Evolutionary conservation across 2,113 vertebrate species (phyloP), one percentile per base, ranked within the genome.

Genomic region (Dipodomys merriami): DNA sequence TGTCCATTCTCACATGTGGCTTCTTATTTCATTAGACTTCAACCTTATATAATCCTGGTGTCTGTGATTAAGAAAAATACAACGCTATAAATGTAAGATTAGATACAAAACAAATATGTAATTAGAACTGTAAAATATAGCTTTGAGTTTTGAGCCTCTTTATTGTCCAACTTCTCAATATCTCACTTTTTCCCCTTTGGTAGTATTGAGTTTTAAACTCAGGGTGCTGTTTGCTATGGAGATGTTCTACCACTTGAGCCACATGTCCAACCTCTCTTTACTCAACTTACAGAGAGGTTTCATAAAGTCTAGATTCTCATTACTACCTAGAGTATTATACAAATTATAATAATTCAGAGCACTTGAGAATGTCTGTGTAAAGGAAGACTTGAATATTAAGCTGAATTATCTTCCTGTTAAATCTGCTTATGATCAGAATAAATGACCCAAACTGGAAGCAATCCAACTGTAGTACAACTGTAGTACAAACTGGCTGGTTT

Each of bases 41-140:
- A 86, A 73, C 15, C 2, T 81, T 90, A 74, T 39, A 46, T 46
- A 90, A 79, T 16, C n/a, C 30, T 35, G 10, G 16, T 29, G 49
- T 2, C 22, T 81, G 8, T 68, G 29, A 80, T 62, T 35, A 60
- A 86, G 29, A 68, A 80, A 64, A 64, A 64, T 19, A 72, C 6
- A 74, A 57, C 30, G 76, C 74, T 82, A n/a, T 30, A 67, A 76
- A 81, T 16, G 1, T 30, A 67, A 94, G 1, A 30, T 62, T 86
- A 76, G 35, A 29, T 74, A 68, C 35, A 94, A 27, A 94, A 77
- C 88, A 3, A 68, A 35, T 27, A 62, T 74, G 10, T 39, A 30
- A 49, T 88, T 80, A 88, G 19, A 79, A 80, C 85, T 22, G 62
- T 80, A 33, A 94, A 94, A 83, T 39, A 39, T 39, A 39, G 39